Conservation (phyloP, 2,113 vertebrate species). For the Calcarius ornatus region DNA sequence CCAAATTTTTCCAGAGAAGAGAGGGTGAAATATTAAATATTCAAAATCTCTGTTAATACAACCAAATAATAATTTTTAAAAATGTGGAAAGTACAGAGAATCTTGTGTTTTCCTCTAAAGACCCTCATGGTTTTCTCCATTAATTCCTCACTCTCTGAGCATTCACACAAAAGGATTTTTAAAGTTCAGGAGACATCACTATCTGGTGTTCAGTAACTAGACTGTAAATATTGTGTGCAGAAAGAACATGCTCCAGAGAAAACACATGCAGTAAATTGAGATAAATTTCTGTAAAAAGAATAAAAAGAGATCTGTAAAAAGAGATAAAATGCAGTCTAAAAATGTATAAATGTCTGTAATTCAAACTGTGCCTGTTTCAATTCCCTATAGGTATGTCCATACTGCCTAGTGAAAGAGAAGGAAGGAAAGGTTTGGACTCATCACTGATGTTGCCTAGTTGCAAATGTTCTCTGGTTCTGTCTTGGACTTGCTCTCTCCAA, state of each 20-base stretch:
- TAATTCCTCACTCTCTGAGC: background rate
- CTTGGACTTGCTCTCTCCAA: background rate
- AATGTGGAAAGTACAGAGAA: background rate
- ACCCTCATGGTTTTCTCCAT: background rate
- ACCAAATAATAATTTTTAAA: background rate
- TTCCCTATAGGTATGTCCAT: background rate
- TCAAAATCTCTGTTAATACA: background rate
- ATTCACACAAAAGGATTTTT: background rate
- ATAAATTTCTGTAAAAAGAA: background rate
- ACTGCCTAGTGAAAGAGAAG: background rate
- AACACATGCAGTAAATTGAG: background rate
- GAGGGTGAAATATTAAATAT: background rate
- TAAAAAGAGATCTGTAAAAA: background rate
- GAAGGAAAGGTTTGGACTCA: background rate
- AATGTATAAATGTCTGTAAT: background rate
- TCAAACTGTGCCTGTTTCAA: background rate
- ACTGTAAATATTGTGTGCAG: background rate
- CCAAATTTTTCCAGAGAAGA: background rate
- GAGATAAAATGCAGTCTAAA: background rate
- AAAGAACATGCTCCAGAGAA: background rate
- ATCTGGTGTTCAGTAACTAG: background rate
- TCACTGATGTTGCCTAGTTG: background rate
- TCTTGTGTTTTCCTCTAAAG: background rate
- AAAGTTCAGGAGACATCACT: background rate
- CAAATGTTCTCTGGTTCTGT: background rate